phyloP scores from a whole-genome alignment of 2,888 invertebrate species.

The Lasioglossum lativentre region DNA sequence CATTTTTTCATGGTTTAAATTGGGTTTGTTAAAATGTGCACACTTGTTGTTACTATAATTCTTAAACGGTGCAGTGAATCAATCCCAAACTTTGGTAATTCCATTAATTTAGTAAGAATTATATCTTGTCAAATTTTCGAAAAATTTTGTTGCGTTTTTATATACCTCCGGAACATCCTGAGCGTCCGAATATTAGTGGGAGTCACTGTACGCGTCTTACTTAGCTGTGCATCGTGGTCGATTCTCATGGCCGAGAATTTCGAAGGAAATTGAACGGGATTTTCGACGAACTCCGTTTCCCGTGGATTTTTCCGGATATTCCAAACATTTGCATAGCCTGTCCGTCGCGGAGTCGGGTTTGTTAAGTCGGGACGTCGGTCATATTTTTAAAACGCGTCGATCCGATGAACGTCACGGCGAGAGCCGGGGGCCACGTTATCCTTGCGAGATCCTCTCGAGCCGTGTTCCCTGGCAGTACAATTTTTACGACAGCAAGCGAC shows the following conservation, averaged over 20 bases:
- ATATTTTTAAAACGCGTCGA: constrained; percentile 20
- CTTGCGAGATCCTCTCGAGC: constrained; percentile 8
- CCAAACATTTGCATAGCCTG: not conserved
- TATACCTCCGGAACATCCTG: too few relatives aligned
- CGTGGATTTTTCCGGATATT: not conserved
- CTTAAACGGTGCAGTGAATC: too few relatives aligned
- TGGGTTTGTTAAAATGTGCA: too few relatives aligned
- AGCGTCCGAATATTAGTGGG: too few relatives aligned
- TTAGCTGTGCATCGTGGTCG: not conserved
- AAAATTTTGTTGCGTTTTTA: too few relatives aligned
- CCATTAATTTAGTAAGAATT: too few relatives aligned
- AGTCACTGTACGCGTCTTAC: too few relatives aligned
- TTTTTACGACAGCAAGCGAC: constrained; percentile 45
- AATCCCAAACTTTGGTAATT: too few relatives aligned
- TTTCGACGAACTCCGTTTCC: not conserved
- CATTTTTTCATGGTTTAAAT: too few relatives aligned
- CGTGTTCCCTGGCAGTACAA: not conserved
- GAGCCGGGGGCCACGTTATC: not conserved
- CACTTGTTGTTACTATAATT: too few relatives aligned
- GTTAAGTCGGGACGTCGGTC: not conserved
- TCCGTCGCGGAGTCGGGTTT: not conserved
- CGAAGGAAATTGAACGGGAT: constrained; percentile 15
- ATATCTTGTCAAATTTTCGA: too few relatives aligned
- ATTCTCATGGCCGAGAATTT: not conserved
- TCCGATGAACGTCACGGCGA: not conserved